Conservation (phyloP, 2,797 vertebrate genomes). For the Rhinichthys osculus region DNA sequence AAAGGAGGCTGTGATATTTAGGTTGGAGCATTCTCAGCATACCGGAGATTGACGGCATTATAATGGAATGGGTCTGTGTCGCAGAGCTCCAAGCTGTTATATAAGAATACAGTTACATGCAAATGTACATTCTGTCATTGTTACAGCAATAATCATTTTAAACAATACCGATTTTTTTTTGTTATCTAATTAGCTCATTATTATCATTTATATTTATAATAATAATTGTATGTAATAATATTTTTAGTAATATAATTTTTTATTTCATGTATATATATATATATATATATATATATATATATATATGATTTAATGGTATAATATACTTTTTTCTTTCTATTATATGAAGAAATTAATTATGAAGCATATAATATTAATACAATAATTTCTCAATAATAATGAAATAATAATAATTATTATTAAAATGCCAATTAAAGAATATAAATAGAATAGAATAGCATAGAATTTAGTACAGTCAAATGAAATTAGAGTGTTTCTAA, state of each 20-base stretch:
- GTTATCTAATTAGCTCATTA: neutral
- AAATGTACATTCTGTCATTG: constrained; percentile 34
- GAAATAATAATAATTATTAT: neutral
- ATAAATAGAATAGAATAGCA: constrained; percentile 61
- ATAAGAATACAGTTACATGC: constrained; percentile 8
- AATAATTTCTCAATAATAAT: neutral
- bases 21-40: constrained; percentile 76
- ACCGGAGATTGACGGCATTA: constrained; percentile 69
- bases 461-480: neutral
- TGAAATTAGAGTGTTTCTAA: neutral
- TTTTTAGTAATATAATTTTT: neutral
- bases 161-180: neutral
- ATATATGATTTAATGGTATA: too few species aligned
- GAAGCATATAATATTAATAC: neutral
- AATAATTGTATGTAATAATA: neutral
- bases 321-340: neutral
- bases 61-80: constrained; percentile 64
- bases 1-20: constrained; percentile 75
- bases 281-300: too few species aligned
- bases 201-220: constrained; percentile 29
- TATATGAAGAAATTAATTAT: neutral
- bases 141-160: constrained; percentile 1
- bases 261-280: too few species aligned
- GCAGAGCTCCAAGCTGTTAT: constrained; percentile 52
- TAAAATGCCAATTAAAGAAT: neutral